phyloP scores from a whole-genome alignment of 1,140 invertebrate species.

The Orius insidiosus region DNA sequence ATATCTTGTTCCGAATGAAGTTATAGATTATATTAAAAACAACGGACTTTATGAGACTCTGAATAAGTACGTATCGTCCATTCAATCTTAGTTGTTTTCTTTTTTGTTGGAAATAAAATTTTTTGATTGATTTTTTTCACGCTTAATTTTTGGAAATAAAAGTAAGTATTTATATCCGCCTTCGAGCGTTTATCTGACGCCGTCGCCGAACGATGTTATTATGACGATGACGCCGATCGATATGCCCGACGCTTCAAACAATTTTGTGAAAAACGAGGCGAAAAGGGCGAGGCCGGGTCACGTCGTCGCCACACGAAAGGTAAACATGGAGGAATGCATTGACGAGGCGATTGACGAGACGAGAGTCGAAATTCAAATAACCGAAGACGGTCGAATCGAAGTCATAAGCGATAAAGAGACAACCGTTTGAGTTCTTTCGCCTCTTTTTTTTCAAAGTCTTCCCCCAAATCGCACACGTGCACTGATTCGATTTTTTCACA shows the following conservation, averaged over 20 bases:
- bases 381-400: conserved; percentile 21
- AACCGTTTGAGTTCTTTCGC: conserved; percentile 17
- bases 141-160: too few species aligned
- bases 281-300: conserved; percentile 14
- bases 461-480: too few species aligned
- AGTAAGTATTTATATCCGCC: conserved; percentile 3
- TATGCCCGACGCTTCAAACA: conserved; percentile 15
- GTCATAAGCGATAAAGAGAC: conserved; percentile 23
- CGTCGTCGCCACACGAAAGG: conserved; percentile 15
- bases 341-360: conserved; percentile 13
- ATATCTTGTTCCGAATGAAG: conserved; percentile 71
- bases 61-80: conserved; percentile 17
- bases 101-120: too few species aligned
- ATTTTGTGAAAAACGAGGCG: conserved; percentile 13
- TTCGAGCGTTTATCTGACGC: conserved; percentile 11
- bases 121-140: too few species aligned
- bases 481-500: too few species aligned
- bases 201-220: conserved; percentile 16
- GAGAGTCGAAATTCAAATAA: conserved; percentile 21
- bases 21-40: conserved; percentile 70
- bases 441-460: too few species aligned
- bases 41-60: conserved; percentile 50
- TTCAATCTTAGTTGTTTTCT: too few species aligned
- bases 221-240: conserved; percentile 14
- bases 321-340: conserved; percentile 4